phyloP scores from a whole-genome alignment of 1,140 invertebrate genomes.

The Ceratitis capitata region DNA sequence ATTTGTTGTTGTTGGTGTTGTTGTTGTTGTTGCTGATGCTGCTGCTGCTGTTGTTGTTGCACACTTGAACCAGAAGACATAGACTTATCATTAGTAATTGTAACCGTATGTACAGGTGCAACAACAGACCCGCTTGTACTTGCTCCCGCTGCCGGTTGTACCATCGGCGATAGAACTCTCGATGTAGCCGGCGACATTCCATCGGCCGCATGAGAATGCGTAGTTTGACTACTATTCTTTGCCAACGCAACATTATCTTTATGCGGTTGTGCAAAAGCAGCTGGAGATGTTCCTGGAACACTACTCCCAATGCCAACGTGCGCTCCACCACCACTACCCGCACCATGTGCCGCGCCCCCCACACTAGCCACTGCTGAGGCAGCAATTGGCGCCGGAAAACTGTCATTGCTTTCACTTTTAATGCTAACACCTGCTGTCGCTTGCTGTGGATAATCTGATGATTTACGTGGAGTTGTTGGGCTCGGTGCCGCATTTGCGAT shows the following conservation, averaged over 20 bases:
- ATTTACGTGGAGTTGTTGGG: slow-evolving; percentile 51
- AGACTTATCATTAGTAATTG: slow-evolving; percentile 44
- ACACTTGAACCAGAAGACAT: not conserved
- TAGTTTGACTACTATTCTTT: slow-evolving; percentile 35
- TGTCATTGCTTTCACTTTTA: slow-evolving; percentile 47
- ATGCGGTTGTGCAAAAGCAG: not conserved
- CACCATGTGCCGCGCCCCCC: not conserved
- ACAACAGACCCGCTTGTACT: slow-evolving; percentile 34
- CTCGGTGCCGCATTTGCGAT: slow-evolving; percentile 61
- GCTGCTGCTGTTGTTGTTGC: slow-evolving; percentile 45
- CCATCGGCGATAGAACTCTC: slow-evolving; percentile 42
- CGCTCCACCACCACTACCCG: too few relatives aligned
- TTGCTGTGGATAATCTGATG: slow-evolving; percentile 56
- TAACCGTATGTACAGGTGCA: slow-evolving; percentile 41
- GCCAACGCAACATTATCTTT: not conserved
- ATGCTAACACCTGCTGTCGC: slow-evolving; percentile 45
- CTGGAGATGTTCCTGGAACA: not conserved
- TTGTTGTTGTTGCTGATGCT: slow-evolving; percentile 49
- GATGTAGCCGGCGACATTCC: not conserved
- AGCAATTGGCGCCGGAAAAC: slow-evolving; percentile 36
- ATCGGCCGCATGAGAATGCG: not conserved
- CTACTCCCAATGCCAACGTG: too few relatives aligned
- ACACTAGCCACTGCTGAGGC: not conserved
- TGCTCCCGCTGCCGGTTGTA: slow-evolving; percentile 14
- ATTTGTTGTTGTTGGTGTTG: slow-evolving; percentile 43